phyloP scores from a whole-genome alignment of 2,113 vertebrate genomes.

The Melanerpes formicivorus region DNA sequence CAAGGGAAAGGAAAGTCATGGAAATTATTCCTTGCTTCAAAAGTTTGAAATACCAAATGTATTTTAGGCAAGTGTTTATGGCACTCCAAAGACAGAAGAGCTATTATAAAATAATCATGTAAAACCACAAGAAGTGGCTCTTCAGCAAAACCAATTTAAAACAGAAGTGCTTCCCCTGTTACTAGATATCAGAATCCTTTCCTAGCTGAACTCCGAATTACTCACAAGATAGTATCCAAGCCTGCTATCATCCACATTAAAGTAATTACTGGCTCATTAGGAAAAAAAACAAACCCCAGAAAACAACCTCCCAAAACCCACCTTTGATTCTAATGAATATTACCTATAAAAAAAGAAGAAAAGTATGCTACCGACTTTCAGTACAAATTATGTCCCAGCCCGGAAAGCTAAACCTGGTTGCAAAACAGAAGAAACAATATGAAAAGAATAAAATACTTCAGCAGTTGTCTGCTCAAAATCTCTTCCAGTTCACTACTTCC shows the following conservation, averaged over 20 bases:
- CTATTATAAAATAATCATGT: conserved; percentile 12
- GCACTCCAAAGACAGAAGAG: neutral
- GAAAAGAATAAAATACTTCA: neutral
- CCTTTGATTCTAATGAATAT: neutral
- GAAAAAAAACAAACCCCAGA: neutral
- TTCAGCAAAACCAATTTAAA: conserved; percentile 14
- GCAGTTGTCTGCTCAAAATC: neutral
- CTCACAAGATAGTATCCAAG: neutral
- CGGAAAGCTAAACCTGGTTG: neutral
- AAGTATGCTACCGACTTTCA: neutral
- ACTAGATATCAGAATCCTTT: neutral
- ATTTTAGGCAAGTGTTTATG: neutral
- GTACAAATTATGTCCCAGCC: neutral
- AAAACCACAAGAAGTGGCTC: neutral
- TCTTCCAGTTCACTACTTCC: neutral
- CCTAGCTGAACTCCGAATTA: neutral
- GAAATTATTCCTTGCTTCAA: neutral
- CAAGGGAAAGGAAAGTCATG: neutral
- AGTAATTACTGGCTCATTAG: neutral
- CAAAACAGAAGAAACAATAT: neutral
- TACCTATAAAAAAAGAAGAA: neutral
- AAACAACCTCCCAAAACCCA: no score
- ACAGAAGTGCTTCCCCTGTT: neutral
- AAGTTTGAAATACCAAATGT: neutral
- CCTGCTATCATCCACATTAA: neutral